A percentile compares a stretch with the other conserved stretches of the same genome.
Evolutionary conservation across 1,140 invertebrate species (phyloP).

Genomic region (Drosophila bifasciata): DNA sequence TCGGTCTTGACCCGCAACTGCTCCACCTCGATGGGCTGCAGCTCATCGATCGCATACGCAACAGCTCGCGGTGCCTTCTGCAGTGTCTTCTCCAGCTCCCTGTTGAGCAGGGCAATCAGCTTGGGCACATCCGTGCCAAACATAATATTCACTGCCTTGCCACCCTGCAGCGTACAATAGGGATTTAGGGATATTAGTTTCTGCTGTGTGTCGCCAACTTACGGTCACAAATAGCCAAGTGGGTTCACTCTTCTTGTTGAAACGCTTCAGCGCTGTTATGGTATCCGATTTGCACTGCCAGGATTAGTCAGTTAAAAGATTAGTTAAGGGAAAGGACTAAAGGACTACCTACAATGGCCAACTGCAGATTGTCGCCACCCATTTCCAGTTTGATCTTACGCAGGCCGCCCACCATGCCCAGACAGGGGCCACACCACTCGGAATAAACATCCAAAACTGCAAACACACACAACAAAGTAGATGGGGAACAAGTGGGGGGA

Average conservation of each 20-base stretch:
- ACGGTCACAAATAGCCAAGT: constrained; percentile 95
- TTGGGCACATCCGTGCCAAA: constrained; percentile 94
- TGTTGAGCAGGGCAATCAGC: constrained; percentile 88
- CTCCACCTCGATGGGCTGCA: constrained; percentile 85
- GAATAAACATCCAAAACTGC: constrained; percentile 95
- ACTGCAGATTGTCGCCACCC: constrained; percentile 91
- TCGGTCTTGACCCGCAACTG: constrained; percentile 65
- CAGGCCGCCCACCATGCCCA: constrained; percentile 93
- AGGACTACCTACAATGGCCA: constrained; percentile 88
- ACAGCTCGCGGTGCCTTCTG: constrained; percentile 74
- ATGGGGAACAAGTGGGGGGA: too few relatives aligned
- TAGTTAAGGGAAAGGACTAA: background rate
- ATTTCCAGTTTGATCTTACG: constrained; percentile 95
- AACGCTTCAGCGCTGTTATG: constrained; percentile 90
- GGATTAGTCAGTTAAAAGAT: background rate
- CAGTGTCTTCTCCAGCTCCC: constrained; percentile 87
- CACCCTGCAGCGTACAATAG: constrained; percentile 56
- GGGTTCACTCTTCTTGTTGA: constrained; percentile 94
- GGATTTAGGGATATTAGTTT: too few relatives aligned
- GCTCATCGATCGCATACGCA: constrained; percentile 84
- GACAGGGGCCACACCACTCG: constrained; percentile 96
- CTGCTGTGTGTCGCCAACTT: constrained; percentile 75
- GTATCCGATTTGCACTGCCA: constrained; percentile 89
- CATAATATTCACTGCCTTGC: constrained; percentile 91
- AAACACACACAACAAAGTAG: too few relatives aligned